Percentiles rank a stretch among this genome's conserved stretches.
These are phyloP conservation scores for Cantharis rufa DNA, from an alignment of 2,888 invertebrate genomes.

Conservation along the genomic window DNA sequence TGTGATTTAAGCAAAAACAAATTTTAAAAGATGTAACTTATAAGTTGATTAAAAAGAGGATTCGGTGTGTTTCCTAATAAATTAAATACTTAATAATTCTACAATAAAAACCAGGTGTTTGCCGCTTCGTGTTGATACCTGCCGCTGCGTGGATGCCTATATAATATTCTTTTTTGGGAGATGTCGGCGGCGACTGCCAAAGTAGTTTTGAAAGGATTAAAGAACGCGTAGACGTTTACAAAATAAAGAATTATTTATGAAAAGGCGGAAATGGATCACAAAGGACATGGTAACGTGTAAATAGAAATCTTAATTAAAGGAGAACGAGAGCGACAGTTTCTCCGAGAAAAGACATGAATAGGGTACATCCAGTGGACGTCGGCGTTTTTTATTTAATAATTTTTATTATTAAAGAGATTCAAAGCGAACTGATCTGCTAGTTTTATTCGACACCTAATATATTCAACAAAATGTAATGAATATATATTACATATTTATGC, in stretches of 20 bases:
- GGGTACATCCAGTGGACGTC: conserved; percentile 5
- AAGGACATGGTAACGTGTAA: conserved; percentile 28
- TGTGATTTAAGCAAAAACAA: neutral
- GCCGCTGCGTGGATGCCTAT: conserved; percentile 14
- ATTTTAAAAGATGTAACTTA: neutral
- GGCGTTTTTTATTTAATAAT: conserved; percentile 1
- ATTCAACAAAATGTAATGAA: conserved; percentile 1
- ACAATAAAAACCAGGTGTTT: conserved; percentile 17
- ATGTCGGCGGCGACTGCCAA: conserved; percentile 28
- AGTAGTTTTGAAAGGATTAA: conserved; percentile 36
- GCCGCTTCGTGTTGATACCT: conserved; percentile 26
- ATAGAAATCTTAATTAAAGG: conserved; percentile 35
- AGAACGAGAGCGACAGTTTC: conserved; percentile 21
- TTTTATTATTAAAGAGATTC: neutral
- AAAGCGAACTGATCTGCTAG: conserved; percentile 1
- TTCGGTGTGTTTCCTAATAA: neutral
- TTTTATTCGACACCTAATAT: conserved; percentile 5
- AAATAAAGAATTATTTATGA: conserved; percentile 40
- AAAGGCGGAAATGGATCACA: conserved; percentile 33
- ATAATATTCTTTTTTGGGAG: conserved; percentile 23
- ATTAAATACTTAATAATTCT: neutral
- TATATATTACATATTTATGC: conserved; percentile 2
- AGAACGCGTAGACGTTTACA: conserved; percentile 37
- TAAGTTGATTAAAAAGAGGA: neutral
- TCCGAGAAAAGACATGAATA: conserved; percentile 12